A percentile compares a stretch with the other conserved stretches of the same genome.
These are phyloP conservation scores for Geococcyx californianus DNA, from an alignment of 2,113 vertebrate genomes.

Conservation along the genomic window DNA sequence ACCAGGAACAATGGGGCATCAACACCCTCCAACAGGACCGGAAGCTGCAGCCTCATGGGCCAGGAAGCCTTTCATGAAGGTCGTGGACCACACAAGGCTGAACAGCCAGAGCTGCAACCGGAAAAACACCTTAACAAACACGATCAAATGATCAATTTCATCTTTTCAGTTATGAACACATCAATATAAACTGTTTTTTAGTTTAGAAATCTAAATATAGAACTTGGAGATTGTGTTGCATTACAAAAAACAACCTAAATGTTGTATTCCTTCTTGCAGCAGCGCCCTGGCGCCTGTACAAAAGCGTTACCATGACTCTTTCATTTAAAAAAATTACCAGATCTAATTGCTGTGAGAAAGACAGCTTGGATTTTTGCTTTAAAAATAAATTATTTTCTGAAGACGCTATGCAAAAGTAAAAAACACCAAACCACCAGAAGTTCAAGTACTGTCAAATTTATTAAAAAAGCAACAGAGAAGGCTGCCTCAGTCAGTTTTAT, in stretches of 20 bases:
- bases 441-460: neutral
- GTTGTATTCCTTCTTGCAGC: neutral
- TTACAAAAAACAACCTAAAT: neutral
- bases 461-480: neutral
- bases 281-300: neutral
- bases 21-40: accelerated
- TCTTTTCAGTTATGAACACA: neutral
- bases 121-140: neutral
- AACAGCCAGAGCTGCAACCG: neutral
- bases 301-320: neutral
- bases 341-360: neutral
- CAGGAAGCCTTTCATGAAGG: neutral
- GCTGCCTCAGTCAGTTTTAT: neutral
- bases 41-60: neutral
- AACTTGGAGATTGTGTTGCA: neutral
- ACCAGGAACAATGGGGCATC: neutral
- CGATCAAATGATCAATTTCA: neutral
- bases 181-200: neutral
- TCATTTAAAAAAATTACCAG: neutral
- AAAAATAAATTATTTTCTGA: neutral
- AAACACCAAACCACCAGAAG: neutral
- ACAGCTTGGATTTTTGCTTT: neutral
- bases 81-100: neutral
- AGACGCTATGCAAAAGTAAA: neutral
- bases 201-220: neutral